phyloP scores from a whole-genome alignment of 2,113 vertebrate species.

The Glaucomys volans region DNA sequence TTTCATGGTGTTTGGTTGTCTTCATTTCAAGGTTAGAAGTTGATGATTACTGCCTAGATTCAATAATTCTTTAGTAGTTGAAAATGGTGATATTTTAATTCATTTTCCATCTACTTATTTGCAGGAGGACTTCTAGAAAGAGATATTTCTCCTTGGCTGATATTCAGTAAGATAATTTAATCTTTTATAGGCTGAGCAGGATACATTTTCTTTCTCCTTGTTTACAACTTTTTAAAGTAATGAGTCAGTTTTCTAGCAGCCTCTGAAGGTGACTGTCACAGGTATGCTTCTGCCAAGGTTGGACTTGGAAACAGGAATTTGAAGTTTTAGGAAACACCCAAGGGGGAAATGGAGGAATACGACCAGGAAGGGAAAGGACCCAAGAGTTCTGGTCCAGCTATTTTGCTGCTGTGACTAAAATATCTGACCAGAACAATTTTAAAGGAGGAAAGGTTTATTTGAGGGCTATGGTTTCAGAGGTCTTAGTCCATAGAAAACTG shows the following conservation, averaged over 20 bases:
- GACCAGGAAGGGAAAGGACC: background rate
- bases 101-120: background rate
- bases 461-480: no score
- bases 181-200: background rate
- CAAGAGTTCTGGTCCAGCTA: no score
- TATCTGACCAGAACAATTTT: no score
- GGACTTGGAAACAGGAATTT: background rate
- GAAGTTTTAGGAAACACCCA: background rate
- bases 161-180: conserved; percentile 34
- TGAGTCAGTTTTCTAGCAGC: background rate
- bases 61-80: background rate
- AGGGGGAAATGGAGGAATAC: background rate
- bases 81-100: conserved; percentile 26
- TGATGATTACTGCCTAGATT: background rate
- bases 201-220: background rate
- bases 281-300: background rate
- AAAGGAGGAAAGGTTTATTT: no score
- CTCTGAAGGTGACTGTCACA: background rate
- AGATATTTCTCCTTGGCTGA: background rate
- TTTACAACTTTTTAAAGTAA: conserved; percentile 22
- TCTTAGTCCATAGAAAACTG: no score
- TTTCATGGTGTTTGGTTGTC: background rate
- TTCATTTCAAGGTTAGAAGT: conserved; percentile 19
- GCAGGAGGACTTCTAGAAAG: conserved; percentile 4
- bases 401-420: no score